A percentile compares a stretch with the other conserved stretches of the same genome.
phyloP scores from a whole-genome alignment of 2,888 invertebrate species.

The Ennomos erosarius region DNA sequence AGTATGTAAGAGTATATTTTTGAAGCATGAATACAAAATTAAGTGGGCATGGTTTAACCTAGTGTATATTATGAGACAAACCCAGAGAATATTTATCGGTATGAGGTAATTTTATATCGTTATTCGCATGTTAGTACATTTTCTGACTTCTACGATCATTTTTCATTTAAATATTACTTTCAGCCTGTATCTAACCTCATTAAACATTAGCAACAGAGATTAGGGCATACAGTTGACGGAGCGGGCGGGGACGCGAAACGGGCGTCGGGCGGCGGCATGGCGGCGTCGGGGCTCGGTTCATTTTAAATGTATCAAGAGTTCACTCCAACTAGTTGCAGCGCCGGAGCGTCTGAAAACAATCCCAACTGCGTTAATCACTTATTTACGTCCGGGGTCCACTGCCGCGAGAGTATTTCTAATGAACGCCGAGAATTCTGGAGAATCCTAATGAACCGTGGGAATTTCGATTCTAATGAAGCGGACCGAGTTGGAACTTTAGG shows the following conservation, averaged over 20 bases:
- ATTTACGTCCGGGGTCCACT: slow-evolving; percentile 79
- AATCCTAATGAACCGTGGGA: slow-evolving; percentile 83
- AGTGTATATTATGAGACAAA: too few relatives aligned
- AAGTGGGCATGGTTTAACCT: too few relatives aligned
- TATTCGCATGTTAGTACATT: too few relatives aligned
- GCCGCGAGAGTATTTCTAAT: slow-evolving; percentile 78
- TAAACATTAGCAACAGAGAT: slow-evolving; percentile 54
- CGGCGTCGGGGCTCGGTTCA: slow-evolving; percentile 55
- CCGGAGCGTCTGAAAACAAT: slow-evolving; percentile 77
- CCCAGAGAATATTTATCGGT: too few relatives aligned
- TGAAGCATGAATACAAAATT: too few relatives aligned
- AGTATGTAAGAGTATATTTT: neutral
- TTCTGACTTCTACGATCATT: too few relatives aligned
- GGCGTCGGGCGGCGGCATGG: slow-evolving; percentile 30
- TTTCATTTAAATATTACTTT: too few relatives aligned
- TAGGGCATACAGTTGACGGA: slow-evolving; percentile 47
- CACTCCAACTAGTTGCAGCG: slow-evolving; percentile 65
- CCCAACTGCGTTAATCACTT: slow-evolving; percentile 84
- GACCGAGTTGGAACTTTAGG: slow-evolving; percentile 56
- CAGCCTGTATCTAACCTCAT: slow-evolving; percentile 53
- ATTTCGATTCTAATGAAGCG: slow-evolving; percentile 80
- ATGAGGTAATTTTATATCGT: too few relatives aligned
- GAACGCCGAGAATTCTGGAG: slow-evolving; percentile 76
- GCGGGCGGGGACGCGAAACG: slow-evolving; percentile 28
- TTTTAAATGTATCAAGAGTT: slow-evolving; percentile 80